Conservation (phyloP, 23 tunicate genomes). For the Ciona savignyi region DNA sequence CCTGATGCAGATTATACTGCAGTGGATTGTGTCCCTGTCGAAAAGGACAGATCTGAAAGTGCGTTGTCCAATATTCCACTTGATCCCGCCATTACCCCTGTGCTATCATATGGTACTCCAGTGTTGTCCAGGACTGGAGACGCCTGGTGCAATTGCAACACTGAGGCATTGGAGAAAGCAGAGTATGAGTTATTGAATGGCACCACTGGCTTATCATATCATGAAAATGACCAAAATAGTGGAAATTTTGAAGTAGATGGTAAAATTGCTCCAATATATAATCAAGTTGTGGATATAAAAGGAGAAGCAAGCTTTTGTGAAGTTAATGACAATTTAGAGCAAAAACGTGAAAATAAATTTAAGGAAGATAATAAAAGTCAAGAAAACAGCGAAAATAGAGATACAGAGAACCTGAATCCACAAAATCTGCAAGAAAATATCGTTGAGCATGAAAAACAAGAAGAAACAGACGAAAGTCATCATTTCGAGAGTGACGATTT, state of each 20-base stretch:
- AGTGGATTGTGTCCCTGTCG: too few relatives aligned
- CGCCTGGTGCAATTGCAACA: neutral
- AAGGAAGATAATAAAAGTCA: neutral
- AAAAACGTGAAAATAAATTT: neutral
- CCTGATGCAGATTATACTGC: neutral
- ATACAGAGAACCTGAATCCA: neutral
- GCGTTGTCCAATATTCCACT: neutral
- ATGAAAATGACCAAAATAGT: too few relatives aligned
- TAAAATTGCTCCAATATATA: too few relatives aligned
- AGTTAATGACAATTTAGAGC: neutral
- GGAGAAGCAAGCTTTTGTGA: too few relatives aligned
- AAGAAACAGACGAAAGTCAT: too few relatives aligned
- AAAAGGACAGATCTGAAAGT: neutral
- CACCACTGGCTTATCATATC: too few relatives aligned
- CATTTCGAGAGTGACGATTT: neutral
- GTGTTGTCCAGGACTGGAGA: neutral
- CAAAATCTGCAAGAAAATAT: neutral
- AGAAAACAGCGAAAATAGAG: neutral
- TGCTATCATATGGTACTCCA: neutral
- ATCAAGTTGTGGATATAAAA: too few relatives aligned
- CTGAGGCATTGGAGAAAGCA: neutral
- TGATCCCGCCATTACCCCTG: neutral
- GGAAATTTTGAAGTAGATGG: neutral
- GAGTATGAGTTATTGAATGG: neutral
- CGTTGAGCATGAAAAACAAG: too few relatives aligned